Percentiles rank a stretch among this genome's conserved stretches.
phyloP scores from a whole-genome alignment of 2,113 vertebrate genomes.

The Nothoprocta perdicaria region DNA sequence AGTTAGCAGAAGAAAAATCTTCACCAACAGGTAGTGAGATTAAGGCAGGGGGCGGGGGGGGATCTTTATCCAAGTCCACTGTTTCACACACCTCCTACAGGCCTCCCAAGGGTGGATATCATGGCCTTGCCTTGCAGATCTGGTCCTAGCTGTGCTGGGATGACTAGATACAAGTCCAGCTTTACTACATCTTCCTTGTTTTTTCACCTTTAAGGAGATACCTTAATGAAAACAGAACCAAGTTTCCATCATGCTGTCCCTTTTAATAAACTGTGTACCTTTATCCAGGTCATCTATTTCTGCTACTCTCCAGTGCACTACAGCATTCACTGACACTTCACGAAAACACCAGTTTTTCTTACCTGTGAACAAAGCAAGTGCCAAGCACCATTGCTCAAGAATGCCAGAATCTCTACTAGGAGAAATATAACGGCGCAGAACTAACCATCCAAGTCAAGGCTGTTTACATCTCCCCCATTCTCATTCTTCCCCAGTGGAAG shows the following conservation, averaged over 20 bases:
- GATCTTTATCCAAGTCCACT: not conserved
- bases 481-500: not conserved
- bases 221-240: not conserved
- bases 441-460: not conserved
- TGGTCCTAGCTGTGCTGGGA: not conserved
- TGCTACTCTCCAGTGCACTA: not conserved
- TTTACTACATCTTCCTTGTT: not conserved
- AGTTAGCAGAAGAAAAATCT: not conserved
- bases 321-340: no score
- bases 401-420: not conserved
- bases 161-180: not conserved
- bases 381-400: not conserved
- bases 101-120: not conserved
- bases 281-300: not conserved
- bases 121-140: not conserved
- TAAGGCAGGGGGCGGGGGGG: not conserved
- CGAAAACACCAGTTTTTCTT: not conserved
- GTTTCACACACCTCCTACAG: not conserved
- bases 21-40: not conserved
- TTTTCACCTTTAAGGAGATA: not conserved
- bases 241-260: not conserved
- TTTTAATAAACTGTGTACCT: not conserved
- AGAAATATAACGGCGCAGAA: not conserved
- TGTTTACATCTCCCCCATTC: not conserved
- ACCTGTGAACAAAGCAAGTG: not conserved